Percentiles rank a stretch among this genome's conserved stretches.
These are phyloP conservation scores for Podarcis siculus DNA, from an alignment of 2,797 vertebrate genomes.

Conservation along the genomic window DNA sequence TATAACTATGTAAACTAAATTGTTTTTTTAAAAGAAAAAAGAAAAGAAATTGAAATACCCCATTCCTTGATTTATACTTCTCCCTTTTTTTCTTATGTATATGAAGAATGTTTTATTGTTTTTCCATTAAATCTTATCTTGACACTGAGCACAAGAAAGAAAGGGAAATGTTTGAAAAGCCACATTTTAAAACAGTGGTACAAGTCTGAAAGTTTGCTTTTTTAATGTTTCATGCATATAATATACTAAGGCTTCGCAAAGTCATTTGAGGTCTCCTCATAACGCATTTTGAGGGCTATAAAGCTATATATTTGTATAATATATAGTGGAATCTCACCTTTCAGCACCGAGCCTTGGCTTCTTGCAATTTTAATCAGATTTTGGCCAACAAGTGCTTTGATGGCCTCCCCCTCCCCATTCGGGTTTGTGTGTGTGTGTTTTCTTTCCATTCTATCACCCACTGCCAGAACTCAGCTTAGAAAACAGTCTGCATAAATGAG, in stretches of 20 bases:
- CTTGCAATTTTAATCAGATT: constrained; percentile 17
- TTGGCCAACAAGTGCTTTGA: constrained; percentile 44
- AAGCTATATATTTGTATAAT: constrained; percentile 34
- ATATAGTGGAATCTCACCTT: constrained; percentile 51
- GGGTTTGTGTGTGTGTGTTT: constrained; percentile 31
- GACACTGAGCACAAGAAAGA: constrained; percentile 10
- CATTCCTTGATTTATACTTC: constrained; percentile 47
- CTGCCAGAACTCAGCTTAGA: constrained; percentile 57
- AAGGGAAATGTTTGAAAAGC: constrained; percentile 46
- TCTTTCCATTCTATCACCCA: constrained; percentile 57
- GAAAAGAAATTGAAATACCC: constrained; percentile 49
- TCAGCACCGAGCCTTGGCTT: constrained; percentile 34
- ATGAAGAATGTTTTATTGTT: constrained; percentile 46
- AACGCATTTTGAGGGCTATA: constrained; percentile 36
- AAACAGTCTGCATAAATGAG: constrained; percentile 50
- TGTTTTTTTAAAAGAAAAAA: constrained; percentile 33
- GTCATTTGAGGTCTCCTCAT: constrained; percentile 42
- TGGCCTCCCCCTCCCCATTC: not conserved
- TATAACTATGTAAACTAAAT: constrained; percentile 40
- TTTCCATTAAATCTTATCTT: constrained; percentile 50
- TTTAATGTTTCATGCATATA: not conserved
- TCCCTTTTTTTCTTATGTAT: not conserved
- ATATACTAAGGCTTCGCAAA: not conserved
- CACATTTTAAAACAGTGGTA: constrained; percentile 48
- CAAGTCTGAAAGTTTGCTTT: constrained; percentile 19